Percentiles rank a stretch among this genome's conserved stretches.
These are phyloP conservation scores for Parnassius glacialis DNA, from an alignment of 2,888 invertebrate genomes.

Conservation along the genomic window DNA sequence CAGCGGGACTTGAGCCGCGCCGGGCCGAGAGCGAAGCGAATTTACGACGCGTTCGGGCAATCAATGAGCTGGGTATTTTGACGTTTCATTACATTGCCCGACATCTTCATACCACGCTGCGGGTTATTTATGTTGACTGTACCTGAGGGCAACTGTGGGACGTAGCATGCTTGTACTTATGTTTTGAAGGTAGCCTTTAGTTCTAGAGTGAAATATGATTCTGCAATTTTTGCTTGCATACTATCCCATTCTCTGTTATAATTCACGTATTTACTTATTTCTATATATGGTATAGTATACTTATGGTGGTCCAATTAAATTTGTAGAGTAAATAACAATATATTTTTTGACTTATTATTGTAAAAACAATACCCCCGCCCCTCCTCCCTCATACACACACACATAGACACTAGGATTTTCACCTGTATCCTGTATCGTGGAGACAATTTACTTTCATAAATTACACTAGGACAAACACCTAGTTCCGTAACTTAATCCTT, in stretches of 20 bases:
- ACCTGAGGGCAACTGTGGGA: conserved; percentile 45
- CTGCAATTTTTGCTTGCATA: not conserved
- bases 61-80: conserved; percentile 63
- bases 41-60: conserved; percentile 35
- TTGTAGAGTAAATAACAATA: too few relatives aligned
- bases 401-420: too few relatives aligned
- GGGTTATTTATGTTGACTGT: conserved; percentile 68
- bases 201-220: conserved; percentile 12
- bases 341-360: too few relatives aligned
- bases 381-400: too few relatives aligned
- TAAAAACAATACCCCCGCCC: too few relatives aligned
- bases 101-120: conserved; percentile 72
- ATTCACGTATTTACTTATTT: too few relatives aligned
- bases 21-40: conserved; percentile 21
- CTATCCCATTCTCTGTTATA: not conserved
- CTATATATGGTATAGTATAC: too few relatives aligned
- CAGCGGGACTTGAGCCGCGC: conserved; percentile 46
- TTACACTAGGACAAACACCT: too few relatives aligned
- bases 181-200: conserved; percentile 28
- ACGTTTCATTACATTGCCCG: conserved; percentile 72
- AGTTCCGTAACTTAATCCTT: too few relatives aligned
- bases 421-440: too few relatives aligned
- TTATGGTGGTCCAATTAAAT: too few relatives aligned
- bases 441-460: too few relatives aligned
- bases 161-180: conserved; percentile 27